These are phyloP conservation scores for Elegia similella DNA, from an alignment of 2,888 invertebrate species.

Conservation along the genomic window DNA sequence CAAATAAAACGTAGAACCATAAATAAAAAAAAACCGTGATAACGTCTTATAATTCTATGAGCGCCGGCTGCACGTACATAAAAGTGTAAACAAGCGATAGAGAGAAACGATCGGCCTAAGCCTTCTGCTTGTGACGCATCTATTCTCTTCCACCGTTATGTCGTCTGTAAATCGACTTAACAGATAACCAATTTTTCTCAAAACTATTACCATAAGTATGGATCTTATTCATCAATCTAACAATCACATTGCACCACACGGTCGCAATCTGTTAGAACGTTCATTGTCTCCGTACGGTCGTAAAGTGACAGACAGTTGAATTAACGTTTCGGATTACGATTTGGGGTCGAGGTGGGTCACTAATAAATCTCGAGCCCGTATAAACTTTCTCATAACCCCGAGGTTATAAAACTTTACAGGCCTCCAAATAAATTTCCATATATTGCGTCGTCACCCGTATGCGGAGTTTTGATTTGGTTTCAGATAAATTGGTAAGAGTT, in stretches of 20 bases:
- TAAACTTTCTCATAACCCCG: conserved; percentile 47
- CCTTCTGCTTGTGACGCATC: too few relatives aligned
- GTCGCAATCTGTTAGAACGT: conserved; percentile 11
- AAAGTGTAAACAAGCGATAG: too few relatives aligned
- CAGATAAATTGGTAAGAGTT: neutral
- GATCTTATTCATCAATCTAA: too few relatives aligned
- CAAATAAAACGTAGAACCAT: too few relatives aligned
- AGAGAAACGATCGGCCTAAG: too few relatives aligned
- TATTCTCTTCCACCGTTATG: too few relatives aligned
- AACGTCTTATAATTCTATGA: too few relatives aligned
- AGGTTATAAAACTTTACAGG: conserved; percentile 54
- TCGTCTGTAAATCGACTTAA: too few relatives aligned
- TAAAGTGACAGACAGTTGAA: conserved; percentile 58
- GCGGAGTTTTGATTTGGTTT: neutral
- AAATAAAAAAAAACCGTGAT: too few relatives aligned
- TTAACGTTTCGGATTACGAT: conserved; percentile 60
- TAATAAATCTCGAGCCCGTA: conserved; percentile 50
- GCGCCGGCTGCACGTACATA: too few relatives aligned
- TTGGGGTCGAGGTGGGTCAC: conserved; percentile 49
- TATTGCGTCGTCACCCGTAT: conserved; percentile 28
- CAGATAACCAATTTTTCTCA: too few relatives aligned
- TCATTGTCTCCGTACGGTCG: conserved; percentile 33
- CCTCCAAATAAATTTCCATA: conserved; percentile 52
- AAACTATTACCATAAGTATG: too few relatives aligned
- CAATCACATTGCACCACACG: neutral